phyloP scores from a whole-genome alignment of 2,797 vertebrate genomes.

The Iguana delicatissima region DNA sequence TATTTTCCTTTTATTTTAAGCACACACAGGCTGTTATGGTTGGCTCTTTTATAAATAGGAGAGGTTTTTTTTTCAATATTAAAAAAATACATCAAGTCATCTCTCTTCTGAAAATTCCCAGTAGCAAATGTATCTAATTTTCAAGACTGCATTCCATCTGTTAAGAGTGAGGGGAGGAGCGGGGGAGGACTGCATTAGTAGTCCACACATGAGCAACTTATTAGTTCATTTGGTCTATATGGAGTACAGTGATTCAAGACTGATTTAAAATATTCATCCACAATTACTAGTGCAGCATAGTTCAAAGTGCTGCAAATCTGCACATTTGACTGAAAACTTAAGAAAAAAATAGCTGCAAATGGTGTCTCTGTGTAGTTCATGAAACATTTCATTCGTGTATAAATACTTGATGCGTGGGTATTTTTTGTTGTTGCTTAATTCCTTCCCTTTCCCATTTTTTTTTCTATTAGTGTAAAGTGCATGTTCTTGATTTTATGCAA shows the following conservation, averaged over 20 bases:
- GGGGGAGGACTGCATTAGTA: conserved; percentile 78
- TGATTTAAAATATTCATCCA: conserved; percentile 83
- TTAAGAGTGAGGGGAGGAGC: conserved; percentile 54
- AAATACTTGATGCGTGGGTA: conserved; percentile 65
- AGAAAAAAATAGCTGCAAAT: conserved; percentile 76
- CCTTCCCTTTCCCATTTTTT: conserved; percentile 20
- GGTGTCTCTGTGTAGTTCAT: conserved; percentile 76
- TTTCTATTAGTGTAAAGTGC: background rate
- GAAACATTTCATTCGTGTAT: conserved; percentile 73
- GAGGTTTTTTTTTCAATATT: conserved; percentile 16
- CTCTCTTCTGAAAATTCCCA: conserved; percentile 53
- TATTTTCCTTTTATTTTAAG: conserved; percentile 19
- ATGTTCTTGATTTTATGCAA: background rate
- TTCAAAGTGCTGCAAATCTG: conserved; percentile 79
- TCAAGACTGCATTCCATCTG: conserved; percentile 68
- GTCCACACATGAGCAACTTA: conserved; percentile 81
- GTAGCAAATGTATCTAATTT: conserved; percentile 60
- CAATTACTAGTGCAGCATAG: conserved; percentile 82
- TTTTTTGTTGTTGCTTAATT: conserved; percentile 1
- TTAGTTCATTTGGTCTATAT: conserved; percentile 82
- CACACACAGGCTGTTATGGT: conserved; percentile 32
- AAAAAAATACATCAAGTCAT: conserved; percentile 55
- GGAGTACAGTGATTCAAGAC: conserved; percentile 77
- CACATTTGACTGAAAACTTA: conserved; percentile 76
- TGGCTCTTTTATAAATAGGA: conserved; percentile 44